These are phyloP conservation scores for Crotophaga sulcirostris DNA, from an alignment of 2,113 vertebrate genomes.

Conservation along the genomic window DNA sequence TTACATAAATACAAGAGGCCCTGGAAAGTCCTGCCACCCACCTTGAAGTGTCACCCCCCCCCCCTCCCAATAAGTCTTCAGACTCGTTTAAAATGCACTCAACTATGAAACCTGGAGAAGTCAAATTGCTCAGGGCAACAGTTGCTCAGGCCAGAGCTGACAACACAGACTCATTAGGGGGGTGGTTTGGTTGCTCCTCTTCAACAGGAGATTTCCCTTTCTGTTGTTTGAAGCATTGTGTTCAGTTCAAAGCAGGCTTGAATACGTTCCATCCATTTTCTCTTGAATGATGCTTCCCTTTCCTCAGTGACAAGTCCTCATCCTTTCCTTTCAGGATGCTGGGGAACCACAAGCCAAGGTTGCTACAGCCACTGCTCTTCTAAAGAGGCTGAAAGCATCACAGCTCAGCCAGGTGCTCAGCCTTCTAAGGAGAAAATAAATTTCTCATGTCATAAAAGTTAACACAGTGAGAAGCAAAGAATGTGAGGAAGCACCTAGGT, in stretches of 20 bases:
- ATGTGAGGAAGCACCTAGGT: background rate
- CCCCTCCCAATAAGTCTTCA: background rate
- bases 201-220: slow-evolving; percentile 70
- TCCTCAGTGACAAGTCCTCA: background rate
- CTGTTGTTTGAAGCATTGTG: background rate
- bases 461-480: background rate
- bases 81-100: slow-evolving; percentile 73
- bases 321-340: background rate
- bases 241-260: background rate
- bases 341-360: background rate
- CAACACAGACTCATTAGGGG: slow-evolving; percentile 83
- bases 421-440: background rate
- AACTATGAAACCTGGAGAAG: slow-evolving; percentile 80
- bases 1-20: slow-evolving; percentile 27
- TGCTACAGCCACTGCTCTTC: slow-evolving; percentile 5
- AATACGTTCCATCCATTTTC: background rate
- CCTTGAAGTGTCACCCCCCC: background rate
- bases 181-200: slow-evolving; percentile 76
- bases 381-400: background rate
- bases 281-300: background rate
- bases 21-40: slow-evolving; percentile 36
- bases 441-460: background rate
- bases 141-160: slow-evolving; percentile 79
- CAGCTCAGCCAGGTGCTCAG: background rate
- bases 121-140: slow-evolving; percentile 76